Base-by-base conservation (phyloP, 2,888 invertebrate genomes). In the Trichogramma evanescens region DNA sequence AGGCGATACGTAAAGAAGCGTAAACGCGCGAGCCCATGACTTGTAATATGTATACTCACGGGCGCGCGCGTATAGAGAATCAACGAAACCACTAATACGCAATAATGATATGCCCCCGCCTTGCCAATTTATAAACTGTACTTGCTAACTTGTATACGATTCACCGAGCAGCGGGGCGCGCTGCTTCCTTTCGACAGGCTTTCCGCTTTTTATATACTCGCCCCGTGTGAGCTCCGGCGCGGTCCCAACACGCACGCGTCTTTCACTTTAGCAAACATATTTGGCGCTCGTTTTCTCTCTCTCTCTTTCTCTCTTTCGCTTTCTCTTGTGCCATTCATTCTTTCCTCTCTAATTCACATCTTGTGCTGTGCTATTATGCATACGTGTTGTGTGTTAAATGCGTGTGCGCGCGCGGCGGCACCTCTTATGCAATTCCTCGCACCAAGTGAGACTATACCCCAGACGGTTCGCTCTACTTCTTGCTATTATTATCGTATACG, bases 271-370 rank as follows among this genome's bases (percentile, higher is more conserved):
- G 38, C 53, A 42, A 52, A 46, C 40, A 52, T 42, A 50, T 54
- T 43, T 26, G 26, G 26, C 26, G 26, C 26, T 26, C 26, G 26
- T 26, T 26, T 26, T 26, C 26, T 26, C 44, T 48, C 55, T 5
- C 51, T 39, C 13, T 13, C 13, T 13, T 2, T 13, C 55, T 55
- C 41, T 56, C 54, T 40, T 50, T 10, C 61, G 5, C 46, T 59
- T 53, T 40, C 59, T 45, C 26, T 3, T 26, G 26, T 26, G 26
- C 26, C 56, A 59, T 62, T 59, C 56, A 59, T 59, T 62, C 59
- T 54, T 62, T 62, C 56, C 56, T 58, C 59, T 59, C 59, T 62
- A 62, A 62, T 62, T 59, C 54, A 62, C 59, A 50, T 45, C 10
- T 53, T 41, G 50, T 50, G 44, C 9, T 26, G 26, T 26, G 26